These are phyloP conservation scores for Subanguina moxae DNA, from an alignment of 1,140 invertebrate genomes.

Conservation along the genomic window DNA sequence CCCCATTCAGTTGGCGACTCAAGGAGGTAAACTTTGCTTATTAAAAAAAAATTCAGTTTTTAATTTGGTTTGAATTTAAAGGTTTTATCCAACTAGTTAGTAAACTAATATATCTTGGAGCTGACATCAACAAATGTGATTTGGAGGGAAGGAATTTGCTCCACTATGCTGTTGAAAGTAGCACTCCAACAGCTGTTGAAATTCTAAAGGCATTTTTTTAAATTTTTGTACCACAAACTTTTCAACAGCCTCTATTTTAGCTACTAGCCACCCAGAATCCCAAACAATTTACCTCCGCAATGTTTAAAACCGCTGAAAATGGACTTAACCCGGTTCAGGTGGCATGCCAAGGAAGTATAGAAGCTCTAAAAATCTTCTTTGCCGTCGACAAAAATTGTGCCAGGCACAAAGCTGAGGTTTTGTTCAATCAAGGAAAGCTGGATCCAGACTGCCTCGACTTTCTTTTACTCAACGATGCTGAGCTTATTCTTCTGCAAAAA, in stretches of 20 bases:
- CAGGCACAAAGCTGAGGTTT: not conserved
- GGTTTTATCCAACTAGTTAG: slow-evolving; percentile 4
- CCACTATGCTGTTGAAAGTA: not conserved
- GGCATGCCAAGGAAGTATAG: not conserved
- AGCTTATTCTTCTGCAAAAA: slow-evolving; percentile 16
- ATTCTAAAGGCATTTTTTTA: not conserved
- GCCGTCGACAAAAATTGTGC: not conserved
- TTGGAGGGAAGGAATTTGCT: slow-evolving; percentile 8
- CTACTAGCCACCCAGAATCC: not conserved
- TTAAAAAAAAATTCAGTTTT: too few relatives aligned
- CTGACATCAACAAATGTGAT: slow-evolving; percentile 23
- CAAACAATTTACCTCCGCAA: not conserved
- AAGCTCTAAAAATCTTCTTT: not conserved
- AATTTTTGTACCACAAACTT: not conserved
- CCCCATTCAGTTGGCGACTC: slow-evolving; percentile 13
- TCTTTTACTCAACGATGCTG: slow-evolving; percentile 16
- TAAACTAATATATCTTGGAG: slow-evolving; percentile 9
- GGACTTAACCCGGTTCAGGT: not conserved
- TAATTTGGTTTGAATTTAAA: not conserved
- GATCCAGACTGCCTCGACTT: not conserved
- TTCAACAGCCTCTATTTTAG: not conserved
- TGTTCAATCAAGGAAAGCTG: not conserved
- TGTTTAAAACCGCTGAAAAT: not conserved
- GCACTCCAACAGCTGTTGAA: not conserved
- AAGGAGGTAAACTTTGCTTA: slow-evolving; percentile 6